Evolutionary conservation across 2,797 vertebrate genomes (phyloP).

Genomic region (Labeo calbasu): DNA sequence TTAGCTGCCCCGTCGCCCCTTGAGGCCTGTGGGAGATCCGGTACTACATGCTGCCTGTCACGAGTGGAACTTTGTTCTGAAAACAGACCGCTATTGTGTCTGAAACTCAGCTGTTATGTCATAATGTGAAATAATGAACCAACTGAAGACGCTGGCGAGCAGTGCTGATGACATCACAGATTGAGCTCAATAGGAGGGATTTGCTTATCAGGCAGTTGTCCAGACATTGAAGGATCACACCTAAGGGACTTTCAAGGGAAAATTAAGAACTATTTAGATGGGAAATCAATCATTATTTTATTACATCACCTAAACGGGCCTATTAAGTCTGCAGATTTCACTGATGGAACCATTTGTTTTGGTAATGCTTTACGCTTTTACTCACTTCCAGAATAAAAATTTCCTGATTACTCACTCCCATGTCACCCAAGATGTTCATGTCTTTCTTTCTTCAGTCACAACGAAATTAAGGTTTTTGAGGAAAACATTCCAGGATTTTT

Average conservation of each 20-base stretch:
- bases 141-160: neutral
- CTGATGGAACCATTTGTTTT: neutral
- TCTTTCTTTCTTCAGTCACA: no score
- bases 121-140: slow-evolving; percentile 13
- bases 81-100: slow-evolving; percentile 20
- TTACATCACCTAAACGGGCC: neutral
- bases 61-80: neutral
- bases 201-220: slow-evolving; percentile 2
- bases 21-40: slow-evolving; percentile 2
- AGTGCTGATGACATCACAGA: slow-evolving; percentile 1
- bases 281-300: slow-evolving; percentile 3
- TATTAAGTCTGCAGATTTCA: neutral
- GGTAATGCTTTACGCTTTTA: neutral
- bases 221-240: neutral
- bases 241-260: slow-evolving; percentile 5
- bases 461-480: no score
- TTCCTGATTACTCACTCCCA: neutral
- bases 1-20: neutral
- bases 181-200: neutral
- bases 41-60: neutral
- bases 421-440: no score
- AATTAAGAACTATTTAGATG: slow-evolving; percentile 15
- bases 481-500: no score
- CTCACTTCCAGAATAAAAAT: no score
- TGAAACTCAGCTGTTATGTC: slow-evolving; percentile 9